Evolutionary conservation across 2,888 invertebrate species (phyloP), one percentile per base, ranked within the genome.

Genomic region (Miltochrista miniata): DNA sequence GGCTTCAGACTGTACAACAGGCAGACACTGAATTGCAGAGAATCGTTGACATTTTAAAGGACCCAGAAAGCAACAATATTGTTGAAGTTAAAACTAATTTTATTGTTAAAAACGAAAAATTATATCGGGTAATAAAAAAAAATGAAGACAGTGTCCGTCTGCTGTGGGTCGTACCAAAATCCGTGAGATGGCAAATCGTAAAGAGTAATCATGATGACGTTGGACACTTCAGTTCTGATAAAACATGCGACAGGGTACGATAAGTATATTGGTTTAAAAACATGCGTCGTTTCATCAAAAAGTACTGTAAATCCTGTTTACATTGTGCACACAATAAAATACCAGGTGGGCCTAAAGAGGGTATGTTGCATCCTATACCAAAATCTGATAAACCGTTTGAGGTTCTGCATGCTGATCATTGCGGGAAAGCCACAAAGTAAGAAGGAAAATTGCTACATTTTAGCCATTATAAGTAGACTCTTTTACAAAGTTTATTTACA

Each of bases 1-100:
- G 63, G 63, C 39, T 59, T 0, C 11, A 30, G 7, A 61, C 64
- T 0, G 51, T 60, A 1, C 67, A 64, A 24, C 18, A 18, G 0
- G 37, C 39, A 10, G 67, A 68, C 34, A 49, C 59, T 31, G 55
- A 64, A 29, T 24, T 69, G 13, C 30, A 24, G 7, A 18, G 37
- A 1, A 58, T 64, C 1, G 51, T 46, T 18, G 36, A 44, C 8
- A 56, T 56, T 10, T 42, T 61, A 5, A 43, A 11, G 10, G 51
- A 65, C 36, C 44, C 52, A 0, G 33, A 55, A 4, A 42, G 45
- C 4, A 13, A 31, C 8, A 11, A 54, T 0, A 35, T 63, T 7
- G 5, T n/a, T 2, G 34, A 34, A 2, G 5, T 33, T 33, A 8
- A 30, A 9, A 56, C 57, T 13, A 67, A 70, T 37, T 72, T 56